Evolutionary conservation across 37 sponge, comb jelly and placozoan species (phyloP).

Genomic region (Crambe crambe): DNA sequence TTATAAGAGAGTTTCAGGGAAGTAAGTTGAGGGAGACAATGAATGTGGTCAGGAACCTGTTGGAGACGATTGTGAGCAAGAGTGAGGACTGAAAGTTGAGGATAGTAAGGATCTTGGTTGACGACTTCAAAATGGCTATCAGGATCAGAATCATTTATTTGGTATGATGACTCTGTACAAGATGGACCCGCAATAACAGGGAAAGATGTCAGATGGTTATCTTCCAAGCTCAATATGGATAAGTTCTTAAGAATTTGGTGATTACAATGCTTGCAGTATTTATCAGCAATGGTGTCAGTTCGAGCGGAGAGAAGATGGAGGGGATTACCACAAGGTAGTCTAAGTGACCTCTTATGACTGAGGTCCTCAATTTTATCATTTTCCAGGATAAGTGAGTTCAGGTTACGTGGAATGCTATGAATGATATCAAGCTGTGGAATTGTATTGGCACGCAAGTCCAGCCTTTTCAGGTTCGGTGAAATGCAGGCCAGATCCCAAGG

Average conservation of each 20-base stretch:
- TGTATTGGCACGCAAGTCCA: constrained; percentile 42
- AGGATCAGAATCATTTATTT: too few species aligned
- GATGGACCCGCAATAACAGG: constrained; percentile 6
- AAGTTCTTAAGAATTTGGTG: constrained; percentile 48
- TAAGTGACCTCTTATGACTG: neutral
- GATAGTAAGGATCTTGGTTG: constrained; percentile 24
- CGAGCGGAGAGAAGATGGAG: constrained; percentile 17
- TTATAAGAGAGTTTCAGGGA: constrained; percentile 57
- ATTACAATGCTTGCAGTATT: constrained; percentile 36
- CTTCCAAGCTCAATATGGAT: constrained; percentile 29
- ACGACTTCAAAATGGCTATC: neutral
- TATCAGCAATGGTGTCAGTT: neutral
- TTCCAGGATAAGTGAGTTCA: constrained; percentile 19
- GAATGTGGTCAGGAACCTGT: constrained; percentile 34
- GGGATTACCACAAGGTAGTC: constrained; percentile 41
- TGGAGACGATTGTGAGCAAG: constrained; percentile 39
- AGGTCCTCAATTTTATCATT: constrained; percentile 15
- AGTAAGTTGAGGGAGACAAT: constrained; percentile 41
- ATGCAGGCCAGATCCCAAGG: constrained; percentile 77
- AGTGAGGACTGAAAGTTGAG: constrained; percentile 47
- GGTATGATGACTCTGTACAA: too few species aligned
- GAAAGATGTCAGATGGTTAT: constrained; percentile 39
- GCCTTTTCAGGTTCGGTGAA: constrained; percentile 63
- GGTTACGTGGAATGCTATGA: constrained; percentile 35
- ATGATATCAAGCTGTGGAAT: constrained; percentile 39